These are phyloP conservation scores for Diprion similis DNA, from an alignment of 1,140 invertebrate genomes.

Conservation along the genomic window DNA sequence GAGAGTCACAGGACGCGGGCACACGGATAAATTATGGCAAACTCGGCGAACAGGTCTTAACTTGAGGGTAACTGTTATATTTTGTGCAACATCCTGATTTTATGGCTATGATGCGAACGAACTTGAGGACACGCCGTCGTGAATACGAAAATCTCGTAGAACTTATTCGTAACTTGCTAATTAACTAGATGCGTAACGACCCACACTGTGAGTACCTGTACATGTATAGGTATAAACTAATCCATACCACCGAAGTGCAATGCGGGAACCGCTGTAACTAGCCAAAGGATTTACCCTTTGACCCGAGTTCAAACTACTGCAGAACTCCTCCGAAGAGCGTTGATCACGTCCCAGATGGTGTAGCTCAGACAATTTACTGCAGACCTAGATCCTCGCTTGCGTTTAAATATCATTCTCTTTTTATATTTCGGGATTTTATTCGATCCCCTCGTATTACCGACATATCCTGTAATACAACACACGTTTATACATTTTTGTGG, in stretches of 20 bases:
- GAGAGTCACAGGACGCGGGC: slow-evolving; percentile 8
- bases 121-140: slow-evolving; percentile 19
- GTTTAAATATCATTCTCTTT: too few relatives aligned
- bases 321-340: too few relatives aligned
- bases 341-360: too few relatives aligned
- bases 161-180: not conserved
- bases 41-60: slow-evolving; percentile 18
- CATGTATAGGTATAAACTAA: not conserved
- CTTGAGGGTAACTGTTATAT: slow-evolving; percentile 49
- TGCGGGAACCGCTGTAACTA: not conserved
- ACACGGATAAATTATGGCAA: slow-evolving; percentile 30
- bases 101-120: slow-evolving; percentile 48
- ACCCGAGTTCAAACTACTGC: too few relatives aligned
- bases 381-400: too few relatives aligned
- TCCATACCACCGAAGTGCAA: not conserved
- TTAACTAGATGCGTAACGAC: not conserved
- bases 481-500: too few relatives aligned
- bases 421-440: too few relatives aligned
- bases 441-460: too few relatives aligned
- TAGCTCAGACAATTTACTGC: too few relatives aligned
- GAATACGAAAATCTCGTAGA: slow-evolving; percentile 9
- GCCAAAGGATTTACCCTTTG: not conserved
- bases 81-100: slow-evolving; percentile 63
- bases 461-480: too few relatives aligned
- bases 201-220: not conserved